Percentiles rank a stretch among this genome's conserved stretches.
Evolutionary conservation across 1,140 invertebrate genomes (phyloP).

Genomic region (Subanguina moxae): DNA sequence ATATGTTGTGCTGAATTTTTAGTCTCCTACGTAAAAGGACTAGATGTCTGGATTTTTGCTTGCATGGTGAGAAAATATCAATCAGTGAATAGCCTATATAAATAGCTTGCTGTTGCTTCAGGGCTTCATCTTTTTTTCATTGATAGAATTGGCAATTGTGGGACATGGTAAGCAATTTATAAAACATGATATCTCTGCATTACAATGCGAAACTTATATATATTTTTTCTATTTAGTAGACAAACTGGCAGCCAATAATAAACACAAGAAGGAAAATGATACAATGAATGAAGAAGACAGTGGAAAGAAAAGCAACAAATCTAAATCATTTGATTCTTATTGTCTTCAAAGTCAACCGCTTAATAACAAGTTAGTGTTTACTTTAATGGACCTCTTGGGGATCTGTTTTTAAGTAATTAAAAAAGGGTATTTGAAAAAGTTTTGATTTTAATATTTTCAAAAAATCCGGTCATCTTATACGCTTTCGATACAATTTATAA

Average conservation of each 20-base stretch:
- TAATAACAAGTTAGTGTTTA: no score
- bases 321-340: not conserved
- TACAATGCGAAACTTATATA: no score
- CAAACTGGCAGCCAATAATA: not conserved
- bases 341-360: not conserved
- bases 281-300: not conserved
- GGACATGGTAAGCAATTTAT: conserved; percentile 18
- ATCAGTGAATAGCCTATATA: conserved; percentile 1
- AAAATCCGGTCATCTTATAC: no score
- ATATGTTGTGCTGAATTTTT: no score
- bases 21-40: conserved; percentile 38
- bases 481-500: no score
- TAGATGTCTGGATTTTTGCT: conserved; percentile 42
- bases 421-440: no score
- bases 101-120: conserved; percentile 1
- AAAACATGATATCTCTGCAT: not conserved
- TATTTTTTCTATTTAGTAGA: not conserved
- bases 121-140: conserved; percentile 44
- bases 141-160: conserved; percentile 42
- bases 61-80: conserved; percentile 28
- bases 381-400: no score
- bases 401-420: no score
- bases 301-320: conserved; percentile 1
- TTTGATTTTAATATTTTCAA: no score
- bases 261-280: conserved; percentile 2